Evolutionary conservation across 2,888 invertebrate species (phyloP).

Genomic region (Dolomedes plantarius): DNA sequence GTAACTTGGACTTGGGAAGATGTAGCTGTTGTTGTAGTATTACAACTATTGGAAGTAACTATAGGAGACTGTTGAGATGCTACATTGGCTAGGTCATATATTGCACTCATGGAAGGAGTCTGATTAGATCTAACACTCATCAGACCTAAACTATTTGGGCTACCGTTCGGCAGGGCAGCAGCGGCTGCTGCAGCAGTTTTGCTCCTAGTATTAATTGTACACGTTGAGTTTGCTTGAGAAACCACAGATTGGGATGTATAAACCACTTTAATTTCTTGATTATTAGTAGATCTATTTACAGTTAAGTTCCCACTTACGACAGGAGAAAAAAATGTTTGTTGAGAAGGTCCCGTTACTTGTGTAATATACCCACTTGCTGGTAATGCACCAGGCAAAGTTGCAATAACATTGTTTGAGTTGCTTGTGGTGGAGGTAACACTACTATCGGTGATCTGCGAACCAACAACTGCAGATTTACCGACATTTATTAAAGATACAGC

Average conservation of each 20-base stretch:
- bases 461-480: slow-evolving; percentile 39
- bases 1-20: slow-evolving; percentile 50
- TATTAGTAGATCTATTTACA: slow-evolving; percentile 37
- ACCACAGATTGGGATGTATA: slow-evolving; percentile 40
- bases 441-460: slow-evolving; percentile 36
- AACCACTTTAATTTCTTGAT: slow-evolving; percentile 54
- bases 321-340: slow-evolving; percentile 50
- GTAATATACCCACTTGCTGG: slow-evolving; percentile 70
- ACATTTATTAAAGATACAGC: slow-evolving; percentile 50
- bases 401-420: slow-evolving; percentile 45
- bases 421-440: slow-evolving; percentile 42
- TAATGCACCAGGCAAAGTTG: slow-evolving; percentile 63
- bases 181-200: slow-evolving; percentile 53
- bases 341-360: slow-evolving; percentile 64
- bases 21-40: slow-evolving; percentile 37
- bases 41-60: slow-evolving; percentile 72
- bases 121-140: slow-evolving; percentile 47
- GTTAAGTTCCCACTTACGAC: slow-evolving; percentile 43
- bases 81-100: slow-evolving; percentile 75
- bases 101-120: slow-evolving; percentile 73
- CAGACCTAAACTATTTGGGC: slow-evolving; percentile 28
- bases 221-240: slow-evolving; percentile 28
- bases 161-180: slow-evolving; percentile 54
- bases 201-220: slow-evolving; percentile 58
- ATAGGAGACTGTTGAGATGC: slow-evolving; percentile 76